Conservation (phyloP, 2,888 invertebrate species). For the Archips crataeganus region DNA sequence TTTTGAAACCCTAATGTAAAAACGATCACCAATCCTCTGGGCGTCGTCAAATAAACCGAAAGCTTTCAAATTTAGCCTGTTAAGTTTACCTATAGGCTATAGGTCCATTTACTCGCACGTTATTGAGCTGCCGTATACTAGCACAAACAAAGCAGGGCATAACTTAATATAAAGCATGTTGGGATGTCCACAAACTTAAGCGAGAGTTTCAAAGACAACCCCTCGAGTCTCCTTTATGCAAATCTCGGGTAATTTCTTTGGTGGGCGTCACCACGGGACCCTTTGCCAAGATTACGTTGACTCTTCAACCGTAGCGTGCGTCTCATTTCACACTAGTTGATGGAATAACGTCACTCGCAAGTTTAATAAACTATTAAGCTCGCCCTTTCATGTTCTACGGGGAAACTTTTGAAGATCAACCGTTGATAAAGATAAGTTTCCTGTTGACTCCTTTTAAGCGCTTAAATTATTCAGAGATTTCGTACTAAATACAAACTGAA, state of each 20-base stretch:
- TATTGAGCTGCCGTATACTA: conserved; percentile 60
- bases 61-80: conserved; percentile 5
- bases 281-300: conserved; percentile 76
- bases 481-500: too few relatives aligned
- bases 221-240: conserved; percentile 81
- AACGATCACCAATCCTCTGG: background rate
- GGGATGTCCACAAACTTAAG: conserved; percentile 74
- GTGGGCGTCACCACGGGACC: conserved; percentile 75
- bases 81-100: conserved; percentile 50
- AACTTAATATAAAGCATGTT: conserved; percentile 78
- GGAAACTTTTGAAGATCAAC: conserved; percentile 7
- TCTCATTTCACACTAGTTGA: conserved; percentile 63
- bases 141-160: conserved; percentile 53
- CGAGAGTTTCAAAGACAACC: conserved; percentile 77
- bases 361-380: conserved; percentile 30
- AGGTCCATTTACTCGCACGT: conserved; percentile 45
- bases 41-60: background rate
- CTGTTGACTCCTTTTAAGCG: background rate
- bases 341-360: conserved; percentile 26
- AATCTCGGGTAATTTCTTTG: conserved; percentile 81
- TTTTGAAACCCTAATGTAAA: too few relatives aligned
- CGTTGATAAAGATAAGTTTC: background rate
- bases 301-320: conserved; percentile 66
- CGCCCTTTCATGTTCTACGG: conserved; percentile 10
- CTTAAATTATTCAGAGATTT: background rate